Base-by-base conservation (phyloP, 2,113 vertebrate species). In the Chamaea fasciata region DNA sequence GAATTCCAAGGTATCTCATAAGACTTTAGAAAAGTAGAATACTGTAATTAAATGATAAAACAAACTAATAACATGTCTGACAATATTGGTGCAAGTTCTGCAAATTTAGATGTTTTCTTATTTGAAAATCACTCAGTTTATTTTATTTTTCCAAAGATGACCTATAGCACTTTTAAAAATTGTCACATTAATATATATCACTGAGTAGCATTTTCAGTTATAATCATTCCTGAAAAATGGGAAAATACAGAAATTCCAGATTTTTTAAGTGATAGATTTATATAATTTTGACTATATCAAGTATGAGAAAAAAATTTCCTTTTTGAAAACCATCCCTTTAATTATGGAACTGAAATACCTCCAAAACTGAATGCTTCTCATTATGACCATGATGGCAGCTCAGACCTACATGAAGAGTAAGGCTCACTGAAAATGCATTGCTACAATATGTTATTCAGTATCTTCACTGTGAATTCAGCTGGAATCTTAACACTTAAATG, bases 31-130 rank as follows among this genome's bases (percentile, higher is more conserved):
- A 76, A 80, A 83, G 71, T 57, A 88, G n/a, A 42, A 82, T 57
- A n/a, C 64, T 91, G 46, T 77, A 96, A 90, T 95, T 85, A 96
- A 89, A 83, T 86, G 92, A 93, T 73, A 87, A 91, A 97, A 74
- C 59, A 89, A 95, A 88, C 47, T 91, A 95, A 84, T 80, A 92
- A 78, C 28, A 22, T 37, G 23, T 89, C 64, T 91, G 70, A 88
- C 41, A 87, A 90, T 59, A 90, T 64, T 82, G 71, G 44, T 83
- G 68, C 46, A 83, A 93, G 63, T 88, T 92, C 24, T 77, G 35
- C 21, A 80, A 87, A 91, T 87, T 76, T 55, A 77, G 26, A 59
- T 69, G 6, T 41, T 65, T 75, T 57, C 52, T 85, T 20, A 63
- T 91, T 71, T 84, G 31, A 88, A 91, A 92, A 86, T 90, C 3